Conservation (phyloP, 2,113 vertebrate genomes). For the Perognathus longimembris region DNA sequence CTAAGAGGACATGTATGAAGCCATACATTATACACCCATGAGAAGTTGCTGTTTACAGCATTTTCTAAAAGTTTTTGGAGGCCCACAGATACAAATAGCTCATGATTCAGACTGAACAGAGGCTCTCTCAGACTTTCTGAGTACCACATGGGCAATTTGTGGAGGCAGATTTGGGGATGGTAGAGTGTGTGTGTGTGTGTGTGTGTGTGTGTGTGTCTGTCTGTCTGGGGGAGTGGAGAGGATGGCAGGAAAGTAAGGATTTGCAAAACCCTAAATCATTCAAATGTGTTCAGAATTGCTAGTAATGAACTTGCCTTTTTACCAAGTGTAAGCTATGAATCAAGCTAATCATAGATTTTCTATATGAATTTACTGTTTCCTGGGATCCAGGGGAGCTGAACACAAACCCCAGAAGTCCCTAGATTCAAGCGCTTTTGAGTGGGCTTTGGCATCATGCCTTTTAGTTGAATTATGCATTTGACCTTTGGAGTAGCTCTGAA, state of each 20-base stretch:
- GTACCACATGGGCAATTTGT: background rate
- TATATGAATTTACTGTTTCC: background rate
- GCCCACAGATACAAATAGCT: too few species aligned
- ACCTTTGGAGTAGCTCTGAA: background rate
- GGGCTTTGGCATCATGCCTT: background rate
- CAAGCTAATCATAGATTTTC: background rate
- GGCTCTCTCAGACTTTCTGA: background rate
- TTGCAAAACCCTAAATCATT: background rate
- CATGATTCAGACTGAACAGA: background rate
- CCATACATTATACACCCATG: background rate
- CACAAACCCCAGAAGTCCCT: background rate
- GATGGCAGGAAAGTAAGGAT: too few species aligned
- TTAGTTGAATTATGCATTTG: background rate
- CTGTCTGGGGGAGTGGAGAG: too few species aligned
- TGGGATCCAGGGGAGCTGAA: background rate
- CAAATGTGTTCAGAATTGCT: slow-evolving; percentile 28
- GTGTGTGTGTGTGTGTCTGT: too few species aligned
- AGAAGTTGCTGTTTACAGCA: background rate
- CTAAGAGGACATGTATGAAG: background rate
- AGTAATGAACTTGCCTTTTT: background rate
- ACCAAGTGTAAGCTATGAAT: slow-evolving; percentile 25
- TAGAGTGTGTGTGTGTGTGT: background rate
- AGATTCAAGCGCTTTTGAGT: background rate
- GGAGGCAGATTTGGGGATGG: background rate
- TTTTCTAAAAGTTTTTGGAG: background rate